Evolutionary conservation across 1,140 invertebrate species (phyloP), one percentile per base, ranked within the genome.

Genomic region (Pteromalus puparum): DNA sequence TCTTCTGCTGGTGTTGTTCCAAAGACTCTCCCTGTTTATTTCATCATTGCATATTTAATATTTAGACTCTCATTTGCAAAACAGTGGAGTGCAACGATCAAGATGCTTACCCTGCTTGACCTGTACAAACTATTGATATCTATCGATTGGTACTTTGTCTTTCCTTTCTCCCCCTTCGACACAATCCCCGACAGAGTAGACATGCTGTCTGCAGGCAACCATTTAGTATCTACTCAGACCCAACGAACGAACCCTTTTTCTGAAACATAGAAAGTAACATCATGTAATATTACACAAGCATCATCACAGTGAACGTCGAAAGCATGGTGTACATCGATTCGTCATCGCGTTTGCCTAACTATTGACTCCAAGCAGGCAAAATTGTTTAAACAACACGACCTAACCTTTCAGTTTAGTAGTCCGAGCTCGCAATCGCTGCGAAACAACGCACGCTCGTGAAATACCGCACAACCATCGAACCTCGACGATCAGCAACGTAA

Each of bases 91-190:
- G 1, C 9, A 75, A 80, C 30, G 74, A 87, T 84, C 68, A 83
- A 79, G n/a, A n/a, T 81, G 88, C 96, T 95, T 92, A 97, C 96
- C 94, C 95, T 95, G 92, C 95, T 96, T 92, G 95, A 96, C 94
- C 97, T 97, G 94, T 98, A 99, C 92, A 99, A 95, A 95, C 95
- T 98, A 96, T 99, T 99, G 95, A 99, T 99, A 95, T 99, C 97
- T 94, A 99, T 95, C 93, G 97, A 96, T 94, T 98, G 97, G 95
- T 96, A 99, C 95, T 98, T 98, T 93, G 96, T 95, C 95, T 98
- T 98, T 95, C 96, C 96, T 96, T 97, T 97, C 96, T 97, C 97
- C 96, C 96, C 97, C 96, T 96, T 96, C 93, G 95, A 94, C 94
- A 94, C 94, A 94, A 95, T 94, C 95, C 95, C 96, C 93, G 96